A percentile compares a stretch with the other conserved stretches of the same genome.
phyloP scores from a whole-genome alignment of 1,140 invertebrate genomes.

The Drosophila athabasca region DNA sequence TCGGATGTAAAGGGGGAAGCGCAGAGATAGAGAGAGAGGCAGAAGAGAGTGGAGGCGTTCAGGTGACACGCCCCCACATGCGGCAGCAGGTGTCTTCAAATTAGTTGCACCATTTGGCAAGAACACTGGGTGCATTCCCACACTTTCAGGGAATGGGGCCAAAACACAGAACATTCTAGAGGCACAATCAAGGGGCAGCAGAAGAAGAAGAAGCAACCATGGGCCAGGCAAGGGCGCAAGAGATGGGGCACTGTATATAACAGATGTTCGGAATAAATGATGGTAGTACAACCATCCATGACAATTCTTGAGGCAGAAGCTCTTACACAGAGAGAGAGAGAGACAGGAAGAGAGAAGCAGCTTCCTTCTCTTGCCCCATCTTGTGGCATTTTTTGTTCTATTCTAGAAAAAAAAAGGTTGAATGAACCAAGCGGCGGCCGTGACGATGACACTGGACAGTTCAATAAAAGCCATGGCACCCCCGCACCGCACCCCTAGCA shows the following conservation, averaged over 20 bases:
- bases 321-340: neutral
- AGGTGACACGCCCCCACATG: neutral
- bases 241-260: neutral
- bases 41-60: neutral
- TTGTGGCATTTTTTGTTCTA: slow-evolving; percentile 21
- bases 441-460: slow-evolving; percentile 47
- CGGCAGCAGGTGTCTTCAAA: slow-evolving; percentile 33
- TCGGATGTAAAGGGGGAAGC: slow-evolving; percentile 1
- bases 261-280: slow-evolving; percentile 35
- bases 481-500: slow-evolving; percentile 6
- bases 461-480: slow-evolving; percentile 59
- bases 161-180: neutral
- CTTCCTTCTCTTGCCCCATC: slow-evolving; percentile 9
- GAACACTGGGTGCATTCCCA: slow-evolving; percentile 12
- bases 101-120: slow-evolving; percentile 43
- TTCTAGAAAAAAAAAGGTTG: slow-evolving; percentile 34
- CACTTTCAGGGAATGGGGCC: slow-evolving; percentile 20
- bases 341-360: slow-evolving; percentile 18
- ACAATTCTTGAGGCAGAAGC: slow-evolving; percentile 45
- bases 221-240: no score
- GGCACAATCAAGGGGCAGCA: no score
- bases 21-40: no score
- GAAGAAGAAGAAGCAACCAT: no score
- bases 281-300: no score
- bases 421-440: slow-evolving; percentile 46